These are phyloP conservation scores for Jacana jacana DNA, from an alignment of 2,113 vertebrate species.

Conservation along the genomic window DNA sequence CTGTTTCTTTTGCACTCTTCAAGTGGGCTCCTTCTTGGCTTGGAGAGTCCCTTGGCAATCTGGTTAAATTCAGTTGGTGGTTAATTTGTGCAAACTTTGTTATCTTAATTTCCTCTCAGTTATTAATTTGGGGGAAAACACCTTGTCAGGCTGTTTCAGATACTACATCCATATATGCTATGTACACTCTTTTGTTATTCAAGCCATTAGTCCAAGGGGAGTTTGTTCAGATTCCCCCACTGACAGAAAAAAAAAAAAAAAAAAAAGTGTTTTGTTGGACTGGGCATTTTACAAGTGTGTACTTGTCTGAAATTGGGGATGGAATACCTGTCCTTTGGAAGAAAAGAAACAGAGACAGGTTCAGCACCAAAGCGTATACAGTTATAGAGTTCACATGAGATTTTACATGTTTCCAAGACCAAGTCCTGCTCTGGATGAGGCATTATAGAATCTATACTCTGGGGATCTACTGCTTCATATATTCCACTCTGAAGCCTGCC, in stretches of 20 bases:
- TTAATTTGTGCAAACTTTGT: background rate
- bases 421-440: background rate
- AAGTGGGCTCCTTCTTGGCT: background rate
- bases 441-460: background rate
- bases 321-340: fast-evolving
- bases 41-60: background rate
- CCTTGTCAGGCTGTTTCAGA: background rate
- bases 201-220: background rate
- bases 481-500: background rate
- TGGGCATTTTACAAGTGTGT: fast-evolving
- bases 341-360: background rate
- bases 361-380: background rate
- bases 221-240: background rate
- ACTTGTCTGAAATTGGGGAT: background rate
- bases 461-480: background rate
- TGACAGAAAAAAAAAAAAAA: background rate
- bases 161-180: background rate
- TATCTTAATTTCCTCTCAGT: background rate
- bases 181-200: background rate
- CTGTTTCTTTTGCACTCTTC: background rate
- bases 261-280: background rate
- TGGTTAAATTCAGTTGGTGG: background rate
- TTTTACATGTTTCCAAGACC: background rate
- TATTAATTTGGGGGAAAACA: background rate
- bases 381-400: background rate